phyloP scores from a whole-genome alignment of 2,888 invertebrate species.

The Philonicus albiceps region DNA sequence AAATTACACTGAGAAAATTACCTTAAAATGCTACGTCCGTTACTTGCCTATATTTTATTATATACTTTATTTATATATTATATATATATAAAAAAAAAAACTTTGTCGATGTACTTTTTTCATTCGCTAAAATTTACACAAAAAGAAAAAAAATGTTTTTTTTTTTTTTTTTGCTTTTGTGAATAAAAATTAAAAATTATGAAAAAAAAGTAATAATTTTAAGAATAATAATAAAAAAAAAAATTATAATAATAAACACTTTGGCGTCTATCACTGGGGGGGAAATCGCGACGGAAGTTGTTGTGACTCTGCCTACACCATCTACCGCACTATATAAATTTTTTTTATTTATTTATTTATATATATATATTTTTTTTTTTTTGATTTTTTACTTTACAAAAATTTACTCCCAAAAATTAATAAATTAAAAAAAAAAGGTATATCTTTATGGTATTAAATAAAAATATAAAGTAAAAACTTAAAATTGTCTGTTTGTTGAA shows the following conservation, averaged over 20 bases:
- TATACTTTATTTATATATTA: neutral
- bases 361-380: no score
- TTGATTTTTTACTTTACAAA: no score
- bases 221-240: neutral
- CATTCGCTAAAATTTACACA: neutral
- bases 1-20: neutral
- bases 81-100: neutral
- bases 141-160: neutral
- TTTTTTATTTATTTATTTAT: neutral
- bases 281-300: neutral
- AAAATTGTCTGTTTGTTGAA: no score
- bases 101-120: neutral
- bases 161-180: neutral
- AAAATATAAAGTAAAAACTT: neutral
- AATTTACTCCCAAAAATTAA: neutral
- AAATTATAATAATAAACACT: neutral
- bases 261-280: neutral
- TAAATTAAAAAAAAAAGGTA: neutral
- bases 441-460: no score
- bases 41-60: neutral
- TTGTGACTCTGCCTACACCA: neutral
- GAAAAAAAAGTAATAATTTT: neutral
- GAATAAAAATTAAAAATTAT: neutral
- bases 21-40: neutral
- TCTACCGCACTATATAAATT: neutral